A percentile compares a stretch with the other conserved stretches of the same genome.
Evolutionary conservation across 1,140 invertebrate species (phyloP).

Genomic region (Hermetia illucens): DNA sequence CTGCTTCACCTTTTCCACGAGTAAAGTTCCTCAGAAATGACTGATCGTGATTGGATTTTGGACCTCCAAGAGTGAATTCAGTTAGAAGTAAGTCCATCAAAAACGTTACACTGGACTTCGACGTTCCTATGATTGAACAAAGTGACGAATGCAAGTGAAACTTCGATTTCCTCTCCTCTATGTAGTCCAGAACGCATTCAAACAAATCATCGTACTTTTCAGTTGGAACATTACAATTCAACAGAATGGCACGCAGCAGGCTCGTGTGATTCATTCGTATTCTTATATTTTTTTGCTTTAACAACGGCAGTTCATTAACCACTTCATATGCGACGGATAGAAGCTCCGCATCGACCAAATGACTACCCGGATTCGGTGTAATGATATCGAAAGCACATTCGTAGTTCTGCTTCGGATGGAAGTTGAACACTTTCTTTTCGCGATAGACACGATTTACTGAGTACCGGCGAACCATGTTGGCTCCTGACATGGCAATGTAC

Average conservation of each 20-base stretch:
- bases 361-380: constrained; percentile 47
- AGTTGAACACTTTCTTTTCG: constrained; percentile 65
- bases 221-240: constrained; percentile 65
- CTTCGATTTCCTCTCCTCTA: constrained; percentile 45
- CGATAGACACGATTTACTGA: constrained; percentile 74
- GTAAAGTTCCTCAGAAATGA: constrained; percentile 44
- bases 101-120: constrained; percentile 50
- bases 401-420: constrained; percentile 75
- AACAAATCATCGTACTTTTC: constrained; percentile 43
- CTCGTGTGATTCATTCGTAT: constrained; percentile 74
- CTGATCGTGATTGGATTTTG: constrained; percentile 37
- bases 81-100: constrained; percentile 57
- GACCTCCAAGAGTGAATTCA: constrained; percentile 43
- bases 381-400: constrained; percentile 93
- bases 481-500: constrained; percentile 67
- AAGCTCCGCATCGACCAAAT: constrained; percentile 74
- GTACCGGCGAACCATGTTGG: constrained; percentile 68
- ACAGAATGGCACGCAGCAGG: constrained; percentile 60
- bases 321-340: constrained; percentile 65
- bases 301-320: constrained; percentile 50
- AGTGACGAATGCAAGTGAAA: constrained; percentile 59
- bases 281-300: constrained; percentile 51
- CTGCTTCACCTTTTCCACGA: constrained; percentile 46
- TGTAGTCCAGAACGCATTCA: constrained; percentile 17
- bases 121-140: constrained; percentile 47